Evolutionary conservation across 2,797 vertebrate genomes (phyloP).

Genomic region (Chanos chanos): DNA sequence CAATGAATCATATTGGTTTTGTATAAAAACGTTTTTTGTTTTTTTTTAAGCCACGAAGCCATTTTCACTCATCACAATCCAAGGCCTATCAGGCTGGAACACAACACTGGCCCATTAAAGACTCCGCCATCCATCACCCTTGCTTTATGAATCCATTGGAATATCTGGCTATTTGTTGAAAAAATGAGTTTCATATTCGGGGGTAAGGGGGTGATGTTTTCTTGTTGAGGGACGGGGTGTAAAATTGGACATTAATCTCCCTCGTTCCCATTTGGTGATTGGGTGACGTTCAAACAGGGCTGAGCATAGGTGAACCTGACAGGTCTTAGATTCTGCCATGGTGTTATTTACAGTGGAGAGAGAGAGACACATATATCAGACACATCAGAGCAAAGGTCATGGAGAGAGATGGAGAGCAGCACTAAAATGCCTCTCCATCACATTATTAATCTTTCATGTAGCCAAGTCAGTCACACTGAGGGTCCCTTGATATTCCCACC

Average conservation of each 20-base stretch:
- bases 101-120: conserved; percentile 27
- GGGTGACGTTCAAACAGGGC: conserved; percentile 60
- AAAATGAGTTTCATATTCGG: conserved; percentile 67
- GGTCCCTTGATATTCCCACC: conserved; percentile 37
- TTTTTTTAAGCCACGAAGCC: background rate
- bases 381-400: conserved; percentile 75
- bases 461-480: conserved; percentile 45
- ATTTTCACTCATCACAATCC: background rate
- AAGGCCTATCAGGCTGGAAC: conserved; percentile 28
- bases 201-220: conserved; percentile 55
- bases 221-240: conserved; percentile 52
- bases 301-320: conserved; percentile 57
- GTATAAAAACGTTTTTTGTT: no score
- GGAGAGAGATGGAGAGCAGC: conserved; percentile 67
- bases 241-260: conserved; percentile 68
- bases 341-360: conserved; percentile 67
- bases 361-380: conserved; percentile 62
- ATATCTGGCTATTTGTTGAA: conserved; percentile 50
- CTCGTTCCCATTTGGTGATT: conserved; percentile 54
- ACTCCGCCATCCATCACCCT: conserved; percentile 31
- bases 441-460: conserved; percentile 59
- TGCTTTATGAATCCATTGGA: conserved; percentile 48
- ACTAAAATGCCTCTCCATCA: conserved; percentile 68
- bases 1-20: no score
- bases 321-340: conserved; percentile 57